Percentiles rank a stretch among this genome's conserved stretches.
These are phyloP conservation scores for Steinernema hermaphroditum DNA, from an alignment of 2,888 invertebrate species.

Conservation along the genomic window DNA sequence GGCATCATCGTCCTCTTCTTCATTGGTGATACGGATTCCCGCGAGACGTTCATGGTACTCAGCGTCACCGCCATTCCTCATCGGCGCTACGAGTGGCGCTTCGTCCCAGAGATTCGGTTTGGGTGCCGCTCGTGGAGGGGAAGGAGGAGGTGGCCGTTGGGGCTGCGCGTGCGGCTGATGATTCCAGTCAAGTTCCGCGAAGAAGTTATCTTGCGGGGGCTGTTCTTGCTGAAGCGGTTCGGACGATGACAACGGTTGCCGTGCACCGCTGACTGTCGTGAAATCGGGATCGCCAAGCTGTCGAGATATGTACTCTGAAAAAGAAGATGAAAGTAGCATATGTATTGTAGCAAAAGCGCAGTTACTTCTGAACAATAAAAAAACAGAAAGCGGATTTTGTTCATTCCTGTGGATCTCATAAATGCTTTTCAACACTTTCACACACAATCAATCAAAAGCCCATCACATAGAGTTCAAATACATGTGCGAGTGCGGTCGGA, in stretches of 20 bases:
- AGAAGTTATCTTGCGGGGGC: conserved; percentile 23
- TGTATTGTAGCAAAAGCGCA: too few species aligned
- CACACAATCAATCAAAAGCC: too few species aligned
- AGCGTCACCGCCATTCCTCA: conserved; percentile 34
- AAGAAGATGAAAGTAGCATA: too few species aligned
- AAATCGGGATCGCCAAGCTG: background rate
- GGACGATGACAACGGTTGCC: background rate
- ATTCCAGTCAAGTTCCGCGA: conserved; percentile 13
- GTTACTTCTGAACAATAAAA: too few species aligned
- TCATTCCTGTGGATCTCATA: too few species aligned
- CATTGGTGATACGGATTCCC: conserved; percentile 45
- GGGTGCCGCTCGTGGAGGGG: background rate
- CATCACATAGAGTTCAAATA: too few species aligned
- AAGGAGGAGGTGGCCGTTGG: conserved; percentile 32
- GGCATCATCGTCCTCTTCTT: conserved; percentile 44
- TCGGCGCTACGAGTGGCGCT: background rate
- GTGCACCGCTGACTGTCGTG: too few species aligned
- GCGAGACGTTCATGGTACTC: conserved; percentile 41
- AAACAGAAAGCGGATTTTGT: too few species aligned
- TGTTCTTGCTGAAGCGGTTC: background rate
- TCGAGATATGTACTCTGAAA: background rate
- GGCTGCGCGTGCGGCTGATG: conserved; percentile 34
- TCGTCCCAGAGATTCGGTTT: conserved; percentile 9
- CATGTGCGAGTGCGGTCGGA: too few species aligned
- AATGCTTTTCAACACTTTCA: too few species aligned